Evolutionary conservation across 2,888 invertebrate genomes (phyloP), one percentile per base, ranked within the genome.

Genomic region (Apoderus coryli): DNA sequence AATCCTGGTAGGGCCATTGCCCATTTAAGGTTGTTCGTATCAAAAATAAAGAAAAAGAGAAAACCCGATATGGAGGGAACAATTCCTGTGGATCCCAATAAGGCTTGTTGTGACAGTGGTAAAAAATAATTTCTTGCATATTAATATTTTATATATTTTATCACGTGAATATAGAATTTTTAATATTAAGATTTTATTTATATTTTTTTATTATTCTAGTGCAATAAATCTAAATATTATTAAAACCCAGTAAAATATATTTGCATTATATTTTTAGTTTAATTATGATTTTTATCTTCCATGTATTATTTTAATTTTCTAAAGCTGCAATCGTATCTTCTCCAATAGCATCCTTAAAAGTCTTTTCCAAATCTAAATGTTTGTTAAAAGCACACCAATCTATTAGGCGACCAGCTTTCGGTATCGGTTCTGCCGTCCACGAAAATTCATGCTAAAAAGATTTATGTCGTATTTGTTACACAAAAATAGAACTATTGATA

Each of bases 21-120:
- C 7, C 65, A 69, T 43, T 59, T 74, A 41, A 71, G 72, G 57
- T 62, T 64, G 41, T 50, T 71, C 41, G 44, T 73, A 16, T 54
- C 62, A 4, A 64, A 64, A 26, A 46, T 63, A 28, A 52, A 50
- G 9, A 50, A 54, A 35, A 67, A 65, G 41, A 31, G 29, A 7
- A 37, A 41, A 16, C 39, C 44, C 1, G 49, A 49, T 16, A 36
- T 49, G 38, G 49, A 33, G 1, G 49, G 47, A 16, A 25, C 35
- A 16, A 31, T 34, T 14, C 36, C 38, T 27, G 32, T 37, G 4
- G 40, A 46, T 27, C 45, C 43, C 3, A 14, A 27, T 11, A 47
- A 45, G 32, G 43, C 19, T 7, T 19, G 19, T n/a, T 7, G n/a
- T n/a, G 19, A 19, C n/a, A n/a, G n/a, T n/a, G n/a, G n/a, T n/a